Percentiles rank a stretch among this genome's conserved stretches.
These are phyloP conservation scores for Epinotia brunnichana DNA, from an alignment of 2,888 invertebrate species.

Conservation along the genomic window DNA sequence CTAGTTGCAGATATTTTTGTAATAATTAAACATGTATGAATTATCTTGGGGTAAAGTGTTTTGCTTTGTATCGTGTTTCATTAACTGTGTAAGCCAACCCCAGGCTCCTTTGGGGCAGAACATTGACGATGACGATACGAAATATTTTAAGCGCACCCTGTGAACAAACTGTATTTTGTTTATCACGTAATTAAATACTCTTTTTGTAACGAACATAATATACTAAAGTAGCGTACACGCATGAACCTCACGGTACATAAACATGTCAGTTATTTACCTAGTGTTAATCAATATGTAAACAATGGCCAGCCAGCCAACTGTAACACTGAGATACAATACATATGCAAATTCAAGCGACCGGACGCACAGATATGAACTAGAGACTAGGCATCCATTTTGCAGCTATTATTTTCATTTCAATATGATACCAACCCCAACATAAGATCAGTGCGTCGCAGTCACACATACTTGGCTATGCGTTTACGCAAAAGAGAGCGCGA, in stretches of 20 bases:
- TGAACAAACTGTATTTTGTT: too few species aligned
- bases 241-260: not conserved
- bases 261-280: not conserved
- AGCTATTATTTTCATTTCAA: not conserved
- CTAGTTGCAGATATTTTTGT: too few species aligned
- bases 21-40: slow-evolving; percentile 1
- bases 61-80: too few species aligned
- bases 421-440: not conserved
- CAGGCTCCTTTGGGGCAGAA: too few species aligned
- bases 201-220: not conserved
- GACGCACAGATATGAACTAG: not conserved
- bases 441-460: not conserved
- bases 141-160: too few species aligned
- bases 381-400: not conserved
- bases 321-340: slow-evolving; percentile 25
- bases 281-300: slow-evolving; percentile 2
- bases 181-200: too few species aligned
- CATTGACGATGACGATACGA: too few species aligned
- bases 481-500: not conserved
- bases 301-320: slow-evolving; percentile 21
- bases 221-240: not conserved
- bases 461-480: not conserved
- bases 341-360: slow-evolving; percentile 16
- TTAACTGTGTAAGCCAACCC: too few species aligned
- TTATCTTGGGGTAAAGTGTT: not conserved